Percentiles rank a stretch among this genome's conserved stretches.
Evolutionary conservation across 2,888 invertebrate species (phyloP).

Genomic region (Calliscelio sp.): DNA sequence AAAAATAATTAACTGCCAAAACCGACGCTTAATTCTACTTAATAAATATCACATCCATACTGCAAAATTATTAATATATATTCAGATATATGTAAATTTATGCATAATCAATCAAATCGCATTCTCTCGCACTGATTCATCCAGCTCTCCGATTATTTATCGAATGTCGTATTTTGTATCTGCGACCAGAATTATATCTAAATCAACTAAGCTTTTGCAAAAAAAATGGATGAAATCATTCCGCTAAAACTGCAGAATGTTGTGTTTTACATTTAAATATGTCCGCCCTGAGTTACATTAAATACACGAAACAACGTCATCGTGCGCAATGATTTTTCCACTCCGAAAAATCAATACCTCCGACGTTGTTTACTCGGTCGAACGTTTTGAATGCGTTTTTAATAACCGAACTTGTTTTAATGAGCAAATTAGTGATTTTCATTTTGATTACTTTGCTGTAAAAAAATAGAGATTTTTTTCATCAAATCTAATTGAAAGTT

Average conservation of each 20-base stretch:
- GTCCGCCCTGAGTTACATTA: conserved; percentile 17
- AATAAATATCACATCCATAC: conserved; percentile 49
- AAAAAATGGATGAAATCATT: no score
- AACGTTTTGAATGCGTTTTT: conserved; percentile 39
- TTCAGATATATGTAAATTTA: conserved; percentile 59
- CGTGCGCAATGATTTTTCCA: conserved; percentile 61
- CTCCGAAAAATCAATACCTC: conserved; percentile 59
- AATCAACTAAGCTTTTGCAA: no score
- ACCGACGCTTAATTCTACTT: conserved; percentile 48
- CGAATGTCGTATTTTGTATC: conserved; percentile 17
- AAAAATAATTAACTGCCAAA: conserved; percentile 58
- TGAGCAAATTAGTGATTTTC: background rate
- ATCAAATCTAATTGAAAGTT: no score
- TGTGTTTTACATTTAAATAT: background rate
- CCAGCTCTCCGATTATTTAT: conserved; percentile 51
- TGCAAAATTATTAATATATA: conserved; percentile 53
- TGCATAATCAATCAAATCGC: conserved; percentile 59
- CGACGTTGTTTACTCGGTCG: conserved; percentile 39
- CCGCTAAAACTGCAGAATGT: background rate
- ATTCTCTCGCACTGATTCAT: conserved; percentile 36
- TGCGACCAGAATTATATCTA: conserved; percentile 6
- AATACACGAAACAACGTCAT: conserved; percentile 39
- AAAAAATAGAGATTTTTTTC: no score
- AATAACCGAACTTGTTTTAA: conserved; percentile 20
- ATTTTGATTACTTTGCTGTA: background rate